phyloP scores from a whole-genome alignment of 2,888 invertebrate genomes.

The Miltochrista miniata region DNA sequence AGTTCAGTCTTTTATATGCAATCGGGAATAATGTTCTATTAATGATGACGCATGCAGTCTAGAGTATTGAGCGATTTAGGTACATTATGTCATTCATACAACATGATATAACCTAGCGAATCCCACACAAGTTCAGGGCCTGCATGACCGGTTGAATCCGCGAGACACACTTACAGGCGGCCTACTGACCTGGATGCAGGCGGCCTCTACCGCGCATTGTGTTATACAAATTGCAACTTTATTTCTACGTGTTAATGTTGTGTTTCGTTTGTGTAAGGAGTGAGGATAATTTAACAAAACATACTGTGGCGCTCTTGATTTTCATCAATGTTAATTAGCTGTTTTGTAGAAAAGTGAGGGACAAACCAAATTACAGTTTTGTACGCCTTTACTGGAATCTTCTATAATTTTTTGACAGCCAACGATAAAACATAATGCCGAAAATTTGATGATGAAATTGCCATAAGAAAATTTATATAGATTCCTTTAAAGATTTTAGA shows the following conservation, averaged over 20 bases:
- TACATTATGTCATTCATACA: constrained; percentile 24
- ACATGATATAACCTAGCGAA: constrained; percentile 50
- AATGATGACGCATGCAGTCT: not conserved
- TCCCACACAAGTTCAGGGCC: constrained; percentile 72
- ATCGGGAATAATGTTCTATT: too few species aligned
- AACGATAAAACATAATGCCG: too few species aligned
- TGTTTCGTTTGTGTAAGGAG: constrained; percentile 5
- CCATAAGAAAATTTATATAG: too few species aligned
- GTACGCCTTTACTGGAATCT: not conserved
- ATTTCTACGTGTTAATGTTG: constrained; percentile 14
- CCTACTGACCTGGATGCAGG: constrained; percentile 53
- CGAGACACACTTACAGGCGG: constrained; percentile 46
- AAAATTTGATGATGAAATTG: too few species aligned
- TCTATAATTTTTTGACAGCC: too few species aligned
- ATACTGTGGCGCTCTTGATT: constrained; percentile 22
- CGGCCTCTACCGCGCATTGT: constrained; percentile 37
- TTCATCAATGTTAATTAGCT: constrained; percentile 27
- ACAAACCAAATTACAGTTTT: not conserved
- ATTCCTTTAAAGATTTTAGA: too few species aligned
- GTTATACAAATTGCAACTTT: constrained; percentile 24
- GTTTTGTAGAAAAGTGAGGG: not conserved
- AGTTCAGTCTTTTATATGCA: too few species aligned
- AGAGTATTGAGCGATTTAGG: constrained; percentile 2
- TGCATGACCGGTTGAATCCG: constrained; percentile 55
- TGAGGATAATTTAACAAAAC: constrained; percentile 25